Conservation (phyloP, 1,140 invertebrate species). For the Protaetia brevitarsis region DNA sequence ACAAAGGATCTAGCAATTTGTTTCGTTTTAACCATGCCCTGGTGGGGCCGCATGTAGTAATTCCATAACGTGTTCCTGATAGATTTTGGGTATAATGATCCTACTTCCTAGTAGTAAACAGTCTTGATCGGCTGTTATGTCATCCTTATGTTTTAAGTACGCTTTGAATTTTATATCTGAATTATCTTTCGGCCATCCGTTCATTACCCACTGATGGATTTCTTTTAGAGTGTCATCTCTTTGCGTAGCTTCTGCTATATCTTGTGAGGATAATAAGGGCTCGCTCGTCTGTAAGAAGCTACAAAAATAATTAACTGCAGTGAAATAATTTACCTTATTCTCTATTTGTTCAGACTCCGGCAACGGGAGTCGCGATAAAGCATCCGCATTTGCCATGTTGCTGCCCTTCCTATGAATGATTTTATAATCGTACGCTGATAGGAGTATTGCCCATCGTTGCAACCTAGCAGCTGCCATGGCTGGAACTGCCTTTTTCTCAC, state of each 20-base stretch:
- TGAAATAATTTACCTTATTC: neutral
- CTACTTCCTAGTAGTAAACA: constrained; percentile 39
- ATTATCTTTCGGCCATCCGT: constrained; percentile 28
- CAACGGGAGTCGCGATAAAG: neutral
- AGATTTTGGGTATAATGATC: constrained; percentile 46
- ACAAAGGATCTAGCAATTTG: constrained; percentile 44
- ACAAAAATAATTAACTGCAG: constrained; percentile 34
- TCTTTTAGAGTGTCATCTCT: neutral
- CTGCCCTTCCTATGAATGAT: constrained; percentile 29
- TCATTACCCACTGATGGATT: constrained; percentile 25
- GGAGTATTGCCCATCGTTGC: neutral
- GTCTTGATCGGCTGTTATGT: constrained; percentile 33
- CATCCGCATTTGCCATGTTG: constrained; percentile 25
- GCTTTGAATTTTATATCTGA: constrained; percentile 19
- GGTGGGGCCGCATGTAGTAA: constrained; percentile 48
- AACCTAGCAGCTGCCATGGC: neutral
- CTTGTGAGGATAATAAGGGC: constrained; percentile 27
- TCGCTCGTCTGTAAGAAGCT: constrained; percentile 38
- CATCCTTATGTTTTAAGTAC: constrained; percentile 27
- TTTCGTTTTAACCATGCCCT: constrained; percentile 51
- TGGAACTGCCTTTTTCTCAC: neutral
- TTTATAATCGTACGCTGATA: constrained; percentile 17
- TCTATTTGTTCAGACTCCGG: neutral
- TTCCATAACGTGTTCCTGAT: constrained; percentile 37
- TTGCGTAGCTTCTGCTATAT: constrained; percentile 13